These are phyloP conservation scores for fruit fly (Drosophila melanogaster) DNA, from an alignment of 1,140 invertebrate species.

Conservation along the genomic window Release_6_plus_ISO1_MT NT_037436.4:17946001-17946500, in stretches of 20 bases:
- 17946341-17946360: slow-evolving; percentile 59
- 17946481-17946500: slow-evolving; percentile 24
- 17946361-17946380: slow-evolving; percentile 69
- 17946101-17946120: neutral
- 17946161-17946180: neutral
- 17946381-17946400: slow-evolving; percentile 63
- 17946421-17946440: slow-evolving; percentile 5
- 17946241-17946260: slow-evolving; percentile 24
- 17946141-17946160: neutral
- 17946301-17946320: slow-evolving; percentile 29
- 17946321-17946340: slow-evolving; percentile 28
- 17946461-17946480: slow-evolving; percentile 50
- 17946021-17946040: too few species aligned
- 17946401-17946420: slow-evolving; percentile 16
- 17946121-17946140: too few species aligned
- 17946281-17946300: slow-evolving; percentile 1
- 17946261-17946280: neutral
- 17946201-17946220: neutral
- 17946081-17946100: too few species aligned
- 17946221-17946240: slow-evolving; percentile 11
- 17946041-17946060: too few species aligned
- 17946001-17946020: too few species aligned
- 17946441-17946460: slow-evolving; percentile 72
- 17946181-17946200: neutral
- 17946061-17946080: too few species aligned